Percentiles rank a stretch among this genome's conserved stretches.
Evolutionary conservation across 2,113 vertebrate species (phyloP).

Genomic region (Hypanus sabinus): DNA sequence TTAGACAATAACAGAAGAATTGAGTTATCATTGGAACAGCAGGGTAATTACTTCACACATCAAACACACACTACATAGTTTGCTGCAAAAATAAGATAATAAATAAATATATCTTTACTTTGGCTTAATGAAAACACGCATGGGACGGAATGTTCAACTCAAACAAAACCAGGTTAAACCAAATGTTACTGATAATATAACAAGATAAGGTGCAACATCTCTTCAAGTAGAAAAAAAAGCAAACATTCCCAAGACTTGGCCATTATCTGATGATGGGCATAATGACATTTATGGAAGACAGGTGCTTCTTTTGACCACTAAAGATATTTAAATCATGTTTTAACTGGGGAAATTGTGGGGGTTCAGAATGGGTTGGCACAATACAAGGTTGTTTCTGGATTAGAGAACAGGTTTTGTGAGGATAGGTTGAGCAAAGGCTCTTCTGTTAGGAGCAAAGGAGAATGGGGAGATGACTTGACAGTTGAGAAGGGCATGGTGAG

Average conservation of each 20-base stretch:
- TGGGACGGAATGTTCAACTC: neutral
- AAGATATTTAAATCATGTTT: neutral
- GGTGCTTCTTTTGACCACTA: neutral
- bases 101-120: constrained; percentile 35
- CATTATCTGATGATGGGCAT: neutral
- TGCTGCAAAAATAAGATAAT: constrained; percentile 22
- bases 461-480: no score
- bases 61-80: neutral
- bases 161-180: neutral
- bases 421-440: no score
- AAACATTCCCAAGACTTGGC: neutral
- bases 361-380: neutral
- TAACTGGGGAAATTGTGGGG: neutral
- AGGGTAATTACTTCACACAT: constrained; percentile 16
- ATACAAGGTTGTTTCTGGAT: no score
- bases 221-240: constrained; percentile 5
- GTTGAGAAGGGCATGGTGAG: no score
- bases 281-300: neutral
- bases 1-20: neutral
- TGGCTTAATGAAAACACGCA: constrained; percentile 12
- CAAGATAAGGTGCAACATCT: neutral
- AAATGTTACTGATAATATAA: constrained; percentile 36
- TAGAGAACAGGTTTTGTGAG: no score
- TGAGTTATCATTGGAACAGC: neutral
- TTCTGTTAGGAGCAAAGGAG: no score